Percentiles rank a stretch among this genome's conserved stretches.
These are phyloP conservation scores for Stegana nigrithorax DNA, from an alignment of 2,888 invertebrate species.

Conservation along the genomic window DNA sequence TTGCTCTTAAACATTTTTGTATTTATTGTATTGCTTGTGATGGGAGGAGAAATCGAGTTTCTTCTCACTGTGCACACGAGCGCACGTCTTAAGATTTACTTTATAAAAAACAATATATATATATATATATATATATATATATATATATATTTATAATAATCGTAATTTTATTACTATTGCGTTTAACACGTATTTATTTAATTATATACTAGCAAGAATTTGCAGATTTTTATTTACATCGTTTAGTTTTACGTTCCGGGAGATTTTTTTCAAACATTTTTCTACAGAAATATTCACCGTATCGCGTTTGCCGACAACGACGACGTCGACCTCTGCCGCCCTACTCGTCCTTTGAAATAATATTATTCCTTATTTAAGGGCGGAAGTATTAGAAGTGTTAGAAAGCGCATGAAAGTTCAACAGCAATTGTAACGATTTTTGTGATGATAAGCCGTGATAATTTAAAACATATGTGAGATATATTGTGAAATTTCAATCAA, in stretches of 20 bases:
- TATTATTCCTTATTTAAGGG: too few species aligned
- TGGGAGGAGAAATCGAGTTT: not conserved
- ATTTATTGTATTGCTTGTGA: constrained; percentile 21
- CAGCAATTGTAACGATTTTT: too few species aligned
- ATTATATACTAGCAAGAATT: too few species aligned
- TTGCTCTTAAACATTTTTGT: constrained; percentile 69
- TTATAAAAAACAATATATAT: not conserved
- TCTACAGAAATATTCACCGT: constrained; percentile 22
- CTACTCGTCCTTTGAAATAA: constrained; percentile 43
- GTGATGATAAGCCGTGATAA: too few species aligned
- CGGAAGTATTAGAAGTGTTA: too few species aligned
- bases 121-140: not conserved
- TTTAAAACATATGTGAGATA: too few species aligned
- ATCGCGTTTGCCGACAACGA: constrained; percentile 48
- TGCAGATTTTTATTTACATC: constrained; percentile 5
- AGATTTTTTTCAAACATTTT: constrained; percentile 21
- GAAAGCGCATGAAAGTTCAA: too few species aligned
- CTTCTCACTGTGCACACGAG: not conserved
- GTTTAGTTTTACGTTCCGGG: not conserved
- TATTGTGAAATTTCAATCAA: too few species aligned
- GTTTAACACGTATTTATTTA: not conserved
- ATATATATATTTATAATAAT: not conserved
- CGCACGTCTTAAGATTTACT: not conserved
- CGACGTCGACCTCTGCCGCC: constrained; percentile 51
- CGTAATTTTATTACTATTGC: constrained; percentile 9